Evolutionary conservation across 2,888 invertebrate species (phyloP), one percentile per base, ranked within the genome.

Genomic region (Campoletis raptor): DNA sequence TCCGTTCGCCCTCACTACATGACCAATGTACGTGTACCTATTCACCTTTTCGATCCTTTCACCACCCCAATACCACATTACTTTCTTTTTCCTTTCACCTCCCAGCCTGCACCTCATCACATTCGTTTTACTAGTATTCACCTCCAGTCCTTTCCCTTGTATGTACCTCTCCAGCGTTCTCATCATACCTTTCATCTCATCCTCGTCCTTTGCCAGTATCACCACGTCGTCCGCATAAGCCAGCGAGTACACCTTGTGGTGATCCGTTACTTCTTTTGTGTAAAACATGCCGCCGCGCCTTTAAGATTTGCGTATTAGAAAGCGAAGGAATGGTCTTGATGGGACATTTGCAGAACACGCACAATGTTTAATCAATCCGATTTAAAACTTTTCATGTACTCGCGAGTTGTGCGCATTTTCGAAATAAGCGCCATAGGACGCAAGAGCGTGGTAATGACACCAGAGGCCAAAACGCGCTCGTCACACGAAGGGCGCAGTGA

Each of bases 141-240:
- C 76, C 45, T 36, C 72, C 37, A 89, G n/a, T 21, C 70, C 67
- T n/a, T 67, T 37, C 40, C 40, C 40, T 40, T 37, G 8, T n/a
- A 21, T 37, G 40, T 40, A 42, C 37, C 67, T 67, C n/a, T 67
- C 40, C 40, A 67, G n/a, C 37, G 30, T 74, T 77, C 24, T 40
- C 9, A 88, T 15, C 85, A 88, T 88, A 12, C 45, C 37, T 6
- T 21, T 67, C 57, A 88, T 30, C 7, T 67, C 79, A 18, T 57
- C 72, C 40, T n/a, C 74, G 12, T 64, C 30, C 21, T 82, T 70
- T 6, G 83, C 81, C 36, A 87, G 24, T 0, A 85, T 37, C 18
- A 76, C 88, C 6, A 87, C 37, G 12, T 85, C 85, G 9, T 88
- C 88, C n/a, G 88, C 85, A 54, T 85, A 88, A 21, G 85, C 81